Conservation (phyloP, 2,113 vertebrate species). For the Megaleporinus macrocephalus region DNA sequence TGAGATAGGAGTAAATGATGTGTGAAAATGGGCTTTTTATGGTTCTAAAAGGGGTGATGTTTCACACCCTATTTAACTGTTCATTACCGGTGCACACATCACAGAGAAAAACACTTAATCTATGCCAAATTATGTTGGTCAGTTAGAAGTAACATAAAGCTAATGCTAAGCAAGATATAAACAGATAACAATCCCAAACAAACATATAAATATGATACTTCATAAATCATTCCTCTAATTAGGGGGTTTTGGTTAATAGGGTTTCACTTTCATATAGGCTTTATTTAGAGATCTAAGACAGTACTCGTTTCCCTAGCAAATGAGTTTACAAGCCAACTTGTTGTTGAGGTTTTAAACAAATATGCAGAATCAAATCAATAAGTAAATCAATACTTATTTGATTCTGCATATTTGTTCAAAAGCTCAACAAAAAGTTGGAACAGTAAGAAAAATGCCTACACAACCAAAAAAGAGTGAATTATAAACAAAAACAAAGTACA, state of each 20-base stretch:
- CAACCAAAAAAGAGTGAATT: too few species aligned
- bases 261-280: too few species aligned
- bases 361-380: too few species aligned
- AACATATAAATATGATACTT: not conserved
- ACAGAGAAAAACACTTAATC: constrained; percentile 50
- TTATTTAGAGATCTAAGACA: too few species aligned
- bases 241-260: not conserved
- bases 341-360: too few species aligned
- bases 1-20: constrained; percentile 66
- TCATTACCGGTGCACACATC: constrained; percentile 57
- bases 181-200: not conserved
- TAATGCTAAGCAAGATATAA: not conserved
- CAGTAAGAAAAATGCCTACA: too few species aligned
- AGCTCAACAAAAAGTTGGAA: too few species aligned
- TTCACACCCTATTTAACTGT: constrained; percentile 72
- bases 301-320: not conserved
- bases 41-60: constrained; percentile 60
- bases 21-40: constrained; percentile 73
- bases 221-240: not conserved
- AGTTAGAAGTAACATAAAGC: constrained; percentile 25
- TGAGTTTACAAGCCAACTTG: too few species aligned
- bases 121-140: constrained; percentile 57
- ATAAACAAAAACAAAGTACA: too few species aligned
- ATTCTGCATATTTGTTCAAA: not conserved
- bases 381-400: too few species aligned